A percentile compares a stretch with the other conserved stretches of the same genome.
Evolutionary conservation across 2,113 vertebrate genomes (phyloP).

Genomic region (Nibea coibor): DNA sequence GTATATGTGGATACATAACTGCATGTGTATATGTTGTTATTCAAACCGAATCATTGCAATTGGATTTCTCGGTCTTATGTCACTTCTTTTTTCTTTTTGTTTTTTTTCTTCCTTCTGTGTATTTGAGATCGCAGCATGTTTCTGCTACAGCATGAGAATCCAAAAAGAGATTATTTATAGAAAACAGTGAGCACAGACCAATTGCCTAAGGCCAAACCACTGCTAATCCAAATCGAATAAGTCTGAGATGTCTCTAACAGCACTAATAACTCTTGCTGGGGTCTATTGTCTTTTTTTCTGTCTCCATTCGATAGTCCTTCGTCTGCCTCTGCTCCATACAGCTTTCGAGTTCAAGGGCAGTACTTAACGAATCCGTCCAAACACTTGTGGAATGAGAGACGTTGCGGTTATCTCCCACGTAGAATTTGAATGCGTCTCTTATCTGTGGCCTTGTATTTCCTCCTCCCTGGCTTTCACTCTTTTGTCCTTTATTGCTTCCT

Average conservation of each 20-base stretch:
- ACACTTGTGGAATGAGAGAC: constrained; percentile 32
- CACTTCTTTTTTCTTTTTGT: neutral
- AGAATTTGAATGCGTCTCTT: constrained; percentile 26
- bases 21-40: no score
- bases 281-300: constrained; percentile 4
- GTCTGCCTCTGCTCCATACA: neutral
- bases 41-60: constrained; percentile 40
- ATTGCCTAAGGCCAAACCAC: neutral
- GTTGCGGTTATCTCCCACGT: constrained; percentile 27
- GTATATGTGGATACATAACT: no score
- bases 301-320: constrained; percentile 4
- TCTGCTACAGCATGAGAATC: constrained; percentile 5
- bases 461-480: neutral
- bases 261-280: constrained; percentile 27
- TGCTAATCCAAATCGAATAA: constrained; percentile 26
- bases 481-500: constrained; percentile 24
- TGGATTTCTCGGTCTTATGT: constrained; percentile 11
- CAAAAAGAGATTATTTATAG: constrained; percentile 43
- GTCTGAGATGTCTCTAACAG: constrained; percentile 29
- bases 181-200: neutral
- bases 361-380: constrained; percentile 12
- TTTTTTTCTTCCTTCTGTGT: neutral
- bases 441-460: constrained; percentile 48
- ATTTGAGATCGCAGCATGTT: constrained; percentile 2
- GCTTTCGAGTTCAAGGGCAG: constrained; percentile 44